These are phyloP conservation scores for Synanthedon tipuliformis DNA, from an alignment of 2,888 invertebrate species.

Conservation along the genomic window DNA sequence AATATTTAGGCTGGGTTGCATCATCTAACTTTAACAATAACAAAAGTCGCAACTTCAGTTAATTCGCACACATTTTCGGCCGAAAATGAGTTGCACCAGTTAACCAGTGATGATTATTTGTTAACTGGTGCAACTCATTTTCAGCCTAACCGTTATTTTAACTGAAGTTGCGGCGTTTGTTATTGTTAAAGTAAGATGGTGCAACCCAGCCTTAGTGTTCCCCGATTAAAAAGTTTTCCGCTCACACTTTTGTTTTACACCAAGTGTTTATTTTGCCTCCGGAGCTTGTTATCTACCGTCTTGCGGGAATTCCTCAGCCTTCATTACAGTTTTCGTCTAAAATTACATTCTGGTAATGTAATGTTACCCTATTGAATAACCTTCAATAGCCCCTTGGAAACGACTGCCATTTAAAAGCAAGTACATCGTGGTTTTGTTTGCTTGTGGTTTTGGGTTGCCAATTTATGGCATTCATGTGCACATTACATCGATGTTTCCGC, in stretches of 20 bases:
- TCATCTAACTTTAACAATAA: too few relatives aligned
- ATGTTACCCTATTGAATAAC: constrained; percentile 18
- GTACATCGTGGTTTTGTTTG: neutral
- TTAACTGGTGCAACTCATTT: too few relatives aligned
- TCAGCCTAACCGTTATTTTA: too few relatives aligned
- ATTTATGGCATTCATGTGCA: constrained; percentile 1
- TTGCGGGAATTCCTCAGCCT: constrained; percentile 50
- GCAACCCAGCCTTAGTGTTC: too few relatives aligned
- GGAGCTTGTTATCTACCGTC: constrained; percentile 53
- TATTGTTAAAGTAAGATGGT: too few relatives aligned
- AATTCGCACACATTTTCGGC: too few relatives aligned
- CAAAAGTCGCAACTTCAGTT: too few relatives aligned
- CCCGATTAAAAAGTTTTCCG: neutral
- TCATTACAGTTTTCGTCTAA: constrained; percentile 62
- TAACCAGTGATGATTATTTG: too few relatives aligned
- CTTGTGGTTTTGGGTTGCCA: constrained; percentile 1
- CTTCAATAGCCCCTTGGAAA: constrained; percentile 21
- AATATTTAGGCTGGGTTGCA: too few relatives aligned
- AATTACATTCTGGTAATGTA: constrained; percentile 47
- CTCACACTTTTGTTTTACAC: constrained; percentile 1
- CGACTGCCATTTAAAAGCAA: constrained; percentile 20
- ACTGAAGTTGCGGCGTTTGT: too few relatives aligned
- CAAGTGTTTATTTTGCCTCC: constrained; percentile 20
- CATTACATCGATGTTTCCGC: too few relatives aligned
- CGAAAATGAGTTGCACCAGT: too few relatives aligned